Evolutionary conservation across 2,797 vertebrate species (phyloP).

Genomic region (Sparidentex hasta): DNA sequence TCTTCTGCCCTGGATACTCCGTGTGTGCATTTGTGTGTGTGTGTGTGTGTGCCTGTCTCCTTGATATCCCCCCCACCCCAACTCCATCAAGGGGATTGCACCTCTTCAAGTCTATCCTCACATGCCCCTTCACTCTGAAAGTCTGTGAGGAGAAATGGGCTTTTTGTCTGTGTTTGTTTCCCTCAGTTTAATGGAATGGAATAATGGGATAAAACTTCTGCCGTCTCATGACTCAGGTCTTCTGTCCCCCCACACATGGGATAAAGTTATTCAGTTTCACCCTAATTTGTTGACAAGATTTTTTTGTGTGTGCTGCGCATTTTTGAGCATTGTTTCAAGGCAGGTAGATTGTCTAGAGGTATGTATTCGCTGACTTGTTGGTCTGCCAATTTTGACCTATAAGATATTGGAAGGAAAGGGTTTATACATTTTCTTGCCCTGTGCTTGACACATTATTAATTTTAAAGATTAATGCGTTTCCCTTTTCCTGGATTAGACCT

Average conservation of each 20-base stretch:
- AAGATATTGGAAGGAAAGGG: neutral
- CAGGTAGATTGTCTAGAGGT: neutral
- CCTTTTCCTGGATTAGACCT: neutral
- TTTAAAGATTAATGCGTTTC: neutral
- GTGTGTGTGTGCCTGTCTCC: conserved; percentile 22
- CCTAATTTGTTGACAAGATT: conserved; percentile 36
- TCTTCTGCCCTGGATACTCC: conserved; percentile 34
- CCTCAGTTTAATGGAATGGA: conserved; percentile 73
- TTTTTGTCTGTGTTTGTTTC: conserved; percentile 66
- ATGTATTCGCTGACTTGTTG: neutral
- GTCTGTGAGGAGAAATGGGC: conserved; percentile 49
- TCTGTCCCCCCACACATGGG: conserved; percentile 18
- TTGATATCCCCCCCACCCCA: conserved; percentile 10
- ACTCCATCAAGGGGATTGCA: conserved; percentile 67
- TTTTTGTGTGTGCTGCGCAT: neutral
- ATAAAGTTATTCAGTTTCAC: conserved; percentile 20
- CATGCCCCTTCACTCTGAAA: conserved; percentile 56
- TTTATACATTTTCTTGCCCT: conserved; percentile 1
- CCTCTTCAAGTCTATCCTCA: conserved; percentile 59
- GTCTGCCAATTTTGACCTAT: neutral
- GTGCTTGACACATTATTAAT: neutral
- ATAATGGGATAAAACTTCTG: conserved; percentile 64
- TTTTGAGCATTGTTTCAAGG: neutral
- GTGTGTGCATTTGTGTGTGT: conserved; percentile 33
- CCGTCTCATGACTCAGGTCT: conserved; percentile 43